Base-by-base conservation (phyloP, 2,888 invertebrate species). In the Coelinius sp. region DNA sequence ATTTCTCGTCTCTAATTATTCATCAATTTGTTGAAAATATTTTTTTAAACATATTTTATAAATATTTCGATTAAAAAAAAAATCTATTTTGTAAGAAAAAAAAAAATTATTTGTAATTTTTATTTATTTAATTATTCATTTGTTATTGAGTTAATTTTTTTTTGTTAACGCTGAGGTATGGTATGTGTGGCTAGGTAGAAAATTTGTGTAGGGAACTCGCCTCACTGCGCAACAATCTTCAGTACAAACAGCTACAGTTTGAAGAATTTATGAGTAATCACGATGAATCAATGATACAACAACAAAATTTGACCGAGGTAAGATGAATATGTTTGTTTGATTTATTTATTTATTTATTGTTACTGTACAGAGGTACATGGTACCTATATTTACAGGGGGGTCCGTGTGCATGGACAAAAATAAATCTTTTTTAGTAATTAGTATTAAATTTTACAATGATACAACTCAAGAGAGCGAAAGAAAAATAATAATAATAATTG, bases 141-240 rank as follows among this genome's bases (percentile, higher is more conserved):
- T 67, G 38, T 35, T 8, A 66, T 49, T 20, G n/a, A 6, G n/a
- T 27, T n/a, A 8, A 56, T 38, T 63, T 24, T 83, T 72, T 82
- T 83, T 84, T 83, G 81, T 79, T 79, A 85, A 84, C 89, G 89
- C 89, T 90, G 86, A 89, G 90, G 77, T 84, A 81, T 86, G 77
- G 35, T 84, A 78, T 84, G 76, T 79, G 86, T 83, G 85, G 86
- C 85, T 84, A 87, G 87, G 87, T 87, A 87, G 87, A 86, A 86
- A 87, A 78, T 87, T 86, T 87, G 84, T 85, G 86, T 87, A 87
- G 87, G 85, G 87, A 87, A 87, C 84, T 87, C 82, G 84, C 87
- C 85, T 86, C 85, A 81, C 87, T 87, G 71, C 86, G 85, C 80
- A 85, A 86, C 80, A 84, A 82, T 80, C 85, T 88, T 78, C 87